Conservation (phyloP, 2,797 vertebrate genomes). For the Alouatta caraya region DNA sequence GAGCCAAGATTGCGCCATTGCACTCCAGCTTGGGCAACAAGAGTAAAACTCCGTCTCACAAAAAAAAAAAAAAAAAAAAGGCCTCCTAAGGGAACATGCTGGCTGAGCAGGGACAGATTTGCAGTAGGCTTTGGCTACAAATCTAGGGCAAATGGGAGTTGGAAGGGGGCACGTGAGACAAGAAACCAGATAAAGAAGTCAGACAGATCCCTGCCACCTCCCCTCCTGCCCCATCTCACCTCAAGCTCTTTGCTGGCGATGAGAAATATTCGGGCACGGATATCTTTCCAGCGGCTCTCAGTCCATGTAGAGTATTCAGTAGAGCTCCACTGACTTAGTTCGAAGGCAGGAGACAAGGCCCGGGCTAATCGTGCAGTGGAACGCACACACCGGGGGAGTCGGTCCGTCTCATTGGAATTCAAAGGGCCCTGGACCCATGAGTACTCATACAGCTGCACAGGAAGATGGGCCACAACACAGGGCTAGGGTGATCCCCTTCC, state of each 20-base stretch:
- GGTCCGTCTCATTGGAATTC: constrained; percentile 84
- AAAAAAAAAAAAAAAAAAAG: not conserved
- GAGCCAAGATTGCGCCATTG: not conserved
- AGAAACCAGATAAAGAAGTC: not conserved
- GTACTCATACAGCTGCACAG: constrained; percentile 87
- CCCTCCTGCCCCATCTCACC: constrained; percentile 81
- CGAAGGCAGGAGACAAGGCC: constrained; percentile 93
- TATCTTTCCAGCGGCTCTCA: constrained; percentile 94
- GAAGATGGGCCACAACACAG: not conserved
- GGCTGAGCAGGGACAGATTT: not conserved
- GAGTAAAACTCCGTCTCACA: not conserved
- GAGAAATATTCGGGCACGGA: constrained; percentile 93
- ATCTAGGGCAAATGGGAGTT: not conserved
- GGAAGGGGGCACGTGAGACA: not conserved
- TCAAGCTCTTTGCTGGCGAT: constrained; percentile 93
- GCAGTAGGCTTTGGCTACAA: not conserved
- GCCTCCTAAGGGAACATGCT: not conserved
- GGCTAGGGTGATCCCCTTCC: not conserved
- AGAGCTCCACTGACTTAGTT: constrained; percentile 88
- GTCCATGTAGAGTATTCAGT: constrained; percentile 94
- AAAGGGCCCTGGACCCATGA: constrained; percentile 90
- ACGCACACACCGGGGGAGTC: constrained; percentile 86
- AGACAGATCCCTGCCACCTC: not conserved
- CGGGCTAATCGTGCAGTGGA: constrained; percentile 84
- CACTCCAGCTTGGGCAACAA: not conserved